phyloP scores from a whole-genome alignment of 2,888 invertebrate genomes.

The Leptinotarsa juncta region DNA sequence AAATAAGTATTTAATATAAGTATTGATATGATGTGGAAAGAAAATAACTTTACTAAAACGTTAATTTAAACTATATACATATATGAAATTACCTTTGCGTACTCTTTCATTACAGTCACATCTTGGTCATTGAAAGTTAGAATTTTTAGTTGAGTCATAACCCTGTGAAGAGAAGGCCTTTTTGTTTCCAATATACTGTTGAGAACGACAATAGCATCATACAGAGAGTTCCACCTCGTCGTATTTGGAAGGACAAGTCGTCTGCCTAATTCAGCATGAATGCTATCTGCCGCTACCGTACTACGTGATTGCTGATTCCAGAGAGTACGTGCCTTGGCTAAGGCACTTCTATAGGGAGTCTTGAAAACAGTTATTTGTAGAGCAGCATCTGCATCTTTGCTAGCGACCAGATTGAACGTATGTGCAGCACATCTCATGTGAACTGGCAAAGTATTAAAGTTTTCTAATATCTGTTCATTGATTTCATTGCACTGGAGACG shows the following conservation, averaged over 20 bases:
- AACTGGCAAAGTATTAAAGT: neutral
- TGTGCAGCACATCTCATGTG: constrained; percentile 5
- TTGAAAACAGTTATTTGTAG: constrained; percentile 3
- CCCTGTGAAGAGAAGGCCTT: neutral
- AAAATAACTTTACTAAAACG: constrained; percentile 3
- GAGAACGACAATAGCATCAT: constrained; percentile 5
- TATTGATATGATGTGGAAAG: constrained; percentile 5
- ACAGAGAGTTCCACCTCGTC: constrained; percentile 1
- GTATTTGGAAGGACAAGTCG: neutral
- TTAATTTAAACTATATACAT: constrained; percentile 5
- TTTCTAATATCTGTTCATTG: constrained; percentile 5
- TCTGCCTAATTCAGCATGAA: neutral
- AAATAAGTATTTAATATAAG: constrained; percentile 5
- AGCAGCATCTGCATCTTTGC: constrained; percentile 5
- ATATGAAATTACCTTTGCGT: neutral
- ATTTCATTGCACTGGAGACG: constrained; percentile 1
- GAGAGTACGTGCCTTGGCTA: neutral
- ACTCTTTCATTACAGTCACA: neutral
- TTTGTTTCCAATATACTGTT: neutral
- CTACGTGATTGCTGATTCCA: constrained; percentile 1
- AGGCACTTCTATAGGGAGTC: constrained; percentile 1
- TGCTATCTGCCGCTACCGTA: constrained; percentile 1
- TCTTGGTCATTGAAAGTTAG: neutral
- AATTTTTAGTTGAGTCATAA: constrained; percentile 1
- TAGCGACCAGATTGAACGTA: constrained; percentile 5